Base-by-base conservation (phyloP, 1,140 invertebrate genomes). In the Pseudomyrmex dendroicus region DNA sequence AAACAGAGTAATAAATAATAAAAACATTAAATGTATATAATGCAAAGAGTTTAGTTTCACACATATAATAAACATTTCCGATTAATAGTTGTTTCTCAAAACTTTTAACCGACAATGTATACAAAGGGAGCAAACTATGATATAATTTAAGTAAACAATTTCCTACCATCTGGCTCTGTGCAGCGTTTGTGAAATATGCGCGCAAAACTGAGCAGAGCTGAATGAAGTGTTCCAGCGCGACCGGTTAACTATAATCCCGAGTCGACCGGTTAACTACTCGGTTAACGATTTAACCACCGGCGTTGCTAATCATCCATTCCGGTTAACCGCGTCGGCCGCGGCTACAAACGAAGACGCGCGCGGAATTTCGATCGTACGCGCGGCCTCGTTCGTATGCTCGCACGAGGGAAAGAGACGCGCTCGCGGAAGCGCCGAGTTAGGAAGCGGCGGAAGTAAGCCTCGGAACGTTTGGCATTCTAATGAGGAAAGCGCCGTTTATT, bases 381-480 rank as follows among this genome's bases (percentile, higher is more conserved):
- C 35, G n/a, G 48, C 64, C 35, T 44, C 17, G 66, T 56, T 46
- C 50, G 63, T 46, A n/a, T 56, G 48, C 25, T 56, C 20, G 25
- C 7, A 2, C 52, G 46, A 25, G 20, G 35, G 35, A 35, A 35
- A 35, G 5, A 35, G 35, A 25, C 25, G 76, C 64, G 20, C 64
- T 66, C 67, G 73, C 87, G 88, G 84, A 86, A 89, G 73, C 48
- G 61, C 84, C 85, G 87, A 87, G 88, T 87, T 84, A 86, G 90
- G 74, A 89, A 91, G 88, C 84, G 89, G 89, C 84, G 89, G 86
- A 89, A 89, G 86, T 88, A 70, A 86, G 61, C 83, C 20, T 77
- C 22, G 84, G 85, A 90, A 91, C 90, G 90, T 91, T 89, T 82
- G 86, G 86, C 84, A 91, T 92, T 92, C 91, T 92, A 92, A 93